These are phyloP conservation scores for Odiellus spinosus DNA, from an alignment of 2,888 invertebrate species.

Conservation along the genomic window DNA sequence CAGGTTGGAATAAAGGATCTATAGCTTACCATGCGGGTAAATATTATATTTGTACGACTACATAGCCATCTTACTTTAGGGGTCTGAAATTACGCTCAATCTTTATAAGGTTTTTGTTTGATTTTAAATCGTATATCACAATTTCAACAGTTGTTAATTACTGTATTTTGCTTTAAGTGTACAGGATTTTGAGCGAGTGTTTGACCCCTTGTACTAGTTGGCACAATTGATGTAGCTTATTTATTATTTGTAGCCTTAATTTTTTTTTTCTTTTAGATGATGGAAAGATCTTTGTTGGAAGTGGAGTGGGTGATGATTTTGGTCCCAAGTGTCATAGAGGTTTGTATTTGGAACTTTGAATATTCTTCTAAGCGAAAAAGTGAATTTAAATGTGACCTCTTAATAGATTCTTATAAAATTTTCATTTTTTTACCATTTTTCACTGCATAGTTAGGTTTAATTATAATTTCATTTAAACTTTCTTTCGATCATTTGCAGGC, in stretches of 20 bases:
- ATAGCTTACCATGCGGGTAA: conserved; percentile 38
- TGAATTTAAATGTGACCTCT: neutral
- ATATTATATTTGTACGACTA: conserved; percentile 4
- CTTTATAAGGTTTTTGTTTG: too few species aligned
- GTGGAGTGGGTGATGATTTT: conserved; percentile 37
- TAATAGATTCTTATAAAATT: neutral
- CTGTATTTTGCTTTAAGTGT: too few species aligned
- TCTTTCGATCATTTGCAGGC: conserved; percentile 22
- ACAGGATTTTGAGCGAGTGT: too few species aligned
- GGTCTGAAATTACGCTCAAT: too few species aligned
- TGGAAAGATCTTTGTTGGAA: conserved; percentile 38
- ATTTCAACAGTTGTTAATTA: too few species aligned
- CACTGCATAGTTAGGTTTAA: neutral
- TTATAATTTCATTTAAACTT: neutral
- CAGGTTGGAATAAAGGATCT: conserved; percentile 40
- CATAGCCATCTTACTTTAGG: too few species aligned
- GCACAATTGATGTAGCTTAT: too few species aligned
- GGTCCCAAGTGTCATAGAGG: conserved; percentile 37
- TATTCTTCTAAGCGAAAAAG: neutral
- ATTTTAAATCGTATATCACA: too few species aligned
- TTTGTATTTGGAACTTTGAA: conserved; percentile 15
- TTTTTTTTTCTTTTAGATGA: conserved; percentile 29
- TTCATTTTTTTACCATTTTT: neutral
- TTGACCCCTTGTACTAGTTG: too few species aligned
- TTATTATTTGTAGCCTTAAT: neutral